Percentiles rank a stretch among this genome's conserved stretches.
Evolutionary conservation across 2,797 vertebrate species (phyloP).

Genomic region (Rhinella marina): DNA sequence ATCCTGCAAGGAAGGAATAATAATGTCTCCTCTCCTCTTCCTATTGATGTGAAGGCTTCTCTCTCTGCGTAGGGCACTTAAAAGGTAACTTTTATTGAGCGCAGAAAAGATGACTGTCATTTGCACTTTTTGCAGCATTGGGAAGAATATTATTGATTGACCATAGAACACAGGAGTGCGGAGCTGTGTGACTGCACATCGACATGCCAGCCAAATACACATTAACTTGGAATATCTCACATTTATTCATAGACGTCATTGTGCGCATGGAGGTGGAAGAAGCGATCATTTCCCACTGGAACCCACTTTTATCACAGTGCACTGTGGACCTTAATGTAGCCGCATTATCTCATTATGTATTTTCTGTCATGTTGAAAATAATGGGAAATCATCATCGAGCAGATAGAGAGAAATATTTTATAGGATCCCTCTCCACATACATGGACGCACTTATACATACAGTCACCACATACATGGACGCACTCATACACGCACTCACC

Average conservation of each 20-base stretch:
- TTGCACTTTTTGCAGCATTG: background rate
- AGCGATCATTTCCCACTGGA: background rate
- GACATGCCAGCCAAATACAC: background rate
- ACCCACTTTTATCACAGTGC: background rate
- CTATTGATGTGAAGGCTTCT: slow-evolving; percentile 14
- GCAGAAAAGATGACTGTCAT: slow-evolving; percentile 20
- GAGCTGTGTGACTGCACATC: background rate
- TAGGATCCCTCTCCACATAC: too few species aligned
- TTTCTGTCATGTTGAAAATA: background rate
- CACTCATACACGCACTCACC: too few species aligned
- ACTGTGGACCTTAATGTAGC: background rate
- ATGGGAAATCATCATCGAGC: background rate
- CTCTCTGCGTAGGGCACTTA: background rate
- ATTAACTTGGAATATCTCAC: background rate
- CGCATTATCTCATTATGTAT: background rate
- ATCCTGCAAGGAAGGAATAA: background rate
- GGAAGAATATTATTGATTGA: background rate
- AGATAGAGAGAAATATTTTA: background rate
- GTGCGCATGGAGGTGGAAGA: background rate
- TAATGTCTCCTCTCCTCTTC: background rate
- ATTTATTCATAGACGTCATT: slow-evolving; percentile 3
- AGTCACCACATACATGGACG: too few species aligned
- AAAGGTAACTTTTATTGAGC: slow-evolving; percentile 3
- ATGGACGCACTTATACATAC: too few species aligned
- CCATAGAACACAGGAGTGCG: background rate